These are phyloP conservation scores for Zhuqinia jingwanae DNA, from an alignment of 2,888 invertebrate genomes.

Conservation along the genomic window DNA sequence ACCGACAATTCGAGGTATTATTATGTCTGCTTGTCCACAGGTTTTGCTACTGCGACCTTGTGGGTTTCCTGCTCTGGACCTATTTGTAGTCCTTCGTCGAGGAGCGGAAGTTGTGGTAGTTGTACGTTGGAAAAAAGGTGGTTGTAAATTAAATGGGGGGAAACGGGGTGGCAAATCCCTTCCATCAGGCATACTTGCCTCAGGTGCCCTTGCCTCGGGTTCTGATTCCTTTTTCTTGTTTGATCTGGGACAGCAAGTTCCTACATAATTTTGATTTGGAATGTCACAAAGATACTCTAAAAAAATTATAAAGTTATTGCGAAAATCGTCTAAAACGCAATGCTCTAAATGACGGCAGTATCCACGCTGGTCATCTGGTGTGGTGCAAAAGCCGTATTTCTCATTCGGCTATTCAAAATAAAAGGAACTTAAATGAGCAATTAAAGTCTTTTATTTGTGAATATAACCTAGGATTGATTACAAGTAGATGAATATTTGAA, in stretches of 20 bases:
- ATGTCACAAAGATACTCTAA: conserved; percentile 88
- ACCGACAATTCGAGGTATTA: conserved; percentile 84
- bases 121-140: conserved; percentile 15
- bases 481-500: neutral
- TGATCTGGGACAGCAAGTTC: conserved; percentile 86
- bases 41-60: neutral
- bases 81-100: conserved; percentile 9
- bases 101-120: conserved; percentile 54
- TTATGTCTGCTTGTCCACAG: conserved; percentile 81
- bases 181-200: neutral
- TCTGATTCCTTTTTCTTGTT: conserved; percentile 7
- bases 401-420: conserved; percentile 83
- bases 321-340: conserved; percentile 85
- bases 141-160: conserved; percentile 18
- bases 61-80: neutral
- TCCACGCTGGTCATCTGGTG: conserved; percentile 84
- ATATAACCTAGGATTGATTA: neutral
- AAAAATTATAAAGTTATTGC: conserved; percentile 84
- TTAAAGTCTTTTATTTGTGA: neutral
- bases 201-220: conserved; percentile 48
- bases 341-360: conserved; percentile 85
- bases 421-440: conserved; percentile 37
- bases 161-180: neutral
- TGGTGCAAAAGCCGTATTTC: conserved; percentile 84
- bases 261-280: conserved; percentile 84